Conservation (phyloP, 2,113 vertebrate genomes). For the Gasterosteus nipponicus region DNA sequence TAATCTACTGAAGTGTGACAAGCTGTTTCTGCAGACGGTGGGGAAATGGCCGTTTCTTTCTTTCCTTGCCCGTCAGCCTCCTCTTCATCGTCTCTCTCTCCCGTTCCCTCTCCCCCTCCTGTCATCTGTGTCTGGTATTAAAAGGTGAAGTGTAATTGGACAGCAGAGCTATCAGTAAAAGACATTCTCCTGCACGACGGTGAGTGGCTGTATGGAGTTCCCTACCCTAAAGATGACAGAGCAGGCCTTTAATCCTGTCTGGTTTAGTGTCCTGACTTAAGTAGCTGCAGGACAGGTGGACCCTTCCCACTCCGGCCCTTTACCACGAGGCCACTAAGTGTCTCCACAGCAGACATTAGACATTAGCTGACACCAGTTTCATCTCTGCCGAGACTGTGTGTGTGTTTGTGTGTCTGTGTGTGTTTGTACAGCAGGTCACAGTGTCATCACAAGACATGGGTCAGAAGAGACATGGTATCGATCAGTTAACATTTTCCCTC, state of each 20-base stretch:
- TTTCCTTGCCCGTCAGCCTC: conserved; percentile 35
- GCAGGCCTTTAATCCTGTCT: conserved; percentile 86
- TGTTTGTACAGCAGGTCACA: conserved; percentile 62
- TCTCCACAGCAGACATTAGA: conserved; percentile 88
- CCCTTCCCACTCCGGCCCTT: conserved; percentile 88
- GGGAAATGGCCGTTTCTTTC: conserved; percentile 41
- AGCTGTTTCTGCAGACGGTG: conserved; percentile 40
- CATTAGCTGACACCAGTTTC: conserved; percentile 89
- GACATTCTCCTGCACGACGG: conserved; percentile 63
- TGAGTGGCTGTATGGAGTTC: conserved; percentile 56
- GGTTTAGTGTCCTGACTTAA: conserved; percentile 87
- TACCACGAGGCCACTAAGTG: conserved; percentile 78
- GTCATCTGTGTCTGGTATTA: conserved; percentile 72
- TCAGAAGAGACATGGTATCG: conserved; percentile 92
- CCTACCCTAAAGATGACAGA: conserved; percentile 68
- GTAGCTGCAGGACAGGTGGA: conserved; percentile 87
- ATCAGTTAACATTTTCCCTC: conserved; percentile 96
- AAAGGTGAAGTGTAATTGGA: conserved; percentile 81
- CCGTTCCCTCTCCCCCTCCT: conserved; percentile 18
- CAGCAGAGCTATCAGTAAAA: conserved; percentile 74
- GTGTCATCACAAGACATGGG: conserved; percentile 77
- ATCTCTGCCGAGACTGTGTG: conserved; percentile 83
- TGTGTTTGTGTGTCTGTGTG: conserved; percentile 54
- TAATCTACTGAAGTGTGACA: conserved; percentile 39
- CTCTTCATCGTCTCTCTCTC: conserved; percentile 64